These are phyloP conservation scores for Arctia plantaginis DNA, from an alignment of 2,888 invertebrate genomes.

Conservation along the genomic window DNA sequence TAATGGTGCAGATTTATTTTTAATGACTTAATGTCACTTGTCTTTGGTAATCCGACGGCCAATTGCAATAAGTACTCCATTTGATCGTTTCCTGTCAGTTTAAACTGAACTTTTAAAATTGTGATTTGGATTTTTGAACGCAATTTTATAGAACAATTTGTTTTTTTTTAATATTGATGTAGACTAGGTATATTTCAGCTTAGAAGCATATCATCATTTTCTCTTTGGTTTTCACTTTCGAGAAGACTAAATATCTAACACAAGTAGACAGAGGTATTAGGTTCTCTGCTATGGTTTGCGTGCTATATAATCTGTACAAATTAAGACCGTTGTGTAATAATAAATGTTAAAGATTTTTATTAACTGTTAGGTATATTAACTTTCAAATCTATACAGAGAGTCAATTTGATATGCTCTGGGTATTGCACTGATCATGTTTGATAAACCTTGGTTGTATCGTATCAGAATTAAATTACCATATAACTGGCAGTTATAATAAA, in stretches of 20 bases:
- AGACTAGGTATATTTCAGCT: background rate
- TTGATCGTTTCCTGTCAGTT: constrained; percentile 2
- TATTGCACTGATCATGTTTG: background rate
- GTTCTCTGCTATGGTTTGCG: background rate
- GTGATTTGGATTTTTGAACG: background rate
- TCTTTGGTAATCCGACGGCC: constrained; percentile 1
- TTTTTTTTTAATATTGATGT: background rate
- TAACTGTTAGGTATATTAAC: background rate
- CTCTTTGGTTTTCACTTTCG: background rate
- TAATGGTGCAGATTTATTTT: constrained; percentile 25
- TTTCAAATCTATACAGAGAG: background rate
- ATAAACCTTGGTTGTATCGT: background rate
- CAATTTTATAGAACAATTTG: background rate
- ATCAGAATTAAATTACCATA: background rate
- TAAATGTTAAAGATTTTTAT: background rate
- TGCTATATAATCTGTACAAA: background rate
- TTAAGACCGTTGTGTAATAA: background rate
- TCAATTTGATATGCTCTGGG: background rate
- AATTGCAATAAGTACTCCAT: constrained; percentile 24
- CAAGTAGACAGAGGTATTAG: background rate
- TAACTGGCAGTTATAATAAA: background rate
- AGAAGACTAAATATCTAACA: background rate
- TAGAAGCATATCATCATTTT: background rate
- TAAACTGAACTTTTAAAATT: background rate
- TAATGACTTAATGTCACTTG: constrained; percentile 30